phyloP scores from a whole-genome alignment of 2,113 vertebrate species.

The Jacana jacana region DNA sequence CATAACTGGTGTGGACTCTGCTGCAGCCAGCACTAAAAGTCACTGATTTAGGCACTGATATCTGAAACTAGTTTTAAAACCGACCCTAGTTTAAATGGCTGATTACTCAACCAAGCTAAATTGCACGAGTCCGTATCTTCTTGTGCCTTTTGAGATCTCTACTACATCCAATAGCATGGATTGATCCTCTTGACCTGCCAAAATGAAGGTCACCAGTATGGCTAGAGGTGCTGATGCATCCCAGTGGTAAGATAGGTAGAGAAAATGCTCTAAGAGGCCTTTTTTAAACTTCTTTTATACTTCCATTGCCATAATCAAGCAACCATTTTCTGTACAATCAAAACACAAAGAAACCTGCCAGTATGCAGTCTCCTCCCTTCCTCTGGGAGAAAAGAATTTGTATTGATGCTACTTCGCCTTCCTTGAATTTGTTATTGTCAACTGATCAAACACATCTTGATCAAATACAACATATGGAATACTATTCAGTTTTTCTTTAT shows the following conservation, averaged over 20 bases:
- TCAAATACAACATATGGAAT: neutral
- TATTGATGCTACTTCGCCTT: neutral
- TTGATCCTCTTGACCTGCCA: neutral
- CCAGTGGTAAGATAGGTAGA: neutral
- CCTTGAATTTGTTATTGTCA: neutral
- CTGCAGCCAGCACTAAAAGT: neutral
- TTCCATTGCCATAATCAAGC: neutral
- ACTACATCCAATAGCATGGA: neutral
- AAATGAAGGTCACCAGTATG: neutral
- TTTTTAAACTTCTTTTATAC: neutral
- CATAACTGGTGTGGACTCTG: neutral
- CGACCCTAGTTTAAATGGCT: neutral
- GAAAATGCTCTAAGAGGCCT: neutral
- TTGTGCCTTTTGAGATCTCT: neutral
- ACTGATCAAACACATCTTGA: neutral
- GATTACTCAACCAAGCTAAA: neutral
- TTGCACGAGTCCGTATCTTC: neutral
- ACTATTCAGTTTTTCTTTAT: neutral
- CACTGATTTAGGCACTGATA: neutral
- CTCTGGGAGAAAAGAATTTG: neutral
- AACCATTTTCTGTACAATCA: neutral
- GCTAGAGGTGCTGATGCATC: neutral
- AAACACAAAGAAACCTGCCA: neutral
- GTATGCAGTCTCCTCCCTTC: neutral
- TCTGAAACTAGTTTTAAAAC: neutral